Evolutionary conservation across 2,888 invertebrate genomes (phyloP).

Genomic region (Ptychoptera albimana): DNA sequence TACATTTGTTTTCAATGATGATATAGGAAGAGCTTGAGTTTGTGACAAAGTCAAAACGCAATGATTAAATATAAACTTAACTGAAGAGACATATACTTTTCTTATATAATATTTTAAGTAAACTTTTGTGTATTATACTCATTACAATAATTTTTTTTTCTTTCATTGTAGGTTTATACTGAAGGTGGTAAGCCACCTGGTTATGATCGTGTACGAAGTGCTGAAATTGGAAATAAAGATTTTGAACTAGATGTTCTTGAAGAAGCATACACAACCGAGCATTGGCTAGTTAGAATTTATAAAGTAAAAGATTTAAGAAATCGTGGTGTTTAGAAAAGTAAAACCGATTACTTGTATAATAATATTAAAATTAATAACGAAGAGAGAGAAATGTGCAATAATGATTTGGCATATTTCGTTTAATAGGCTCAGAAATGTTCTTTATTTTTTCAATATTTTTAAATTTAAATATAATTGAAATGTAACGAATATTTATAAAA

Average conservation of each 20-base stretch:
- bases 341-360: no score
- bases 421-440: no score
- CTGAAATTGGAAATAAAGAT: constrained; percentile 98
- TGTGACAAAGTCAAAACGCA: not conserved
- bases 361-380: no score
- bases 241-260: constrained; percentile 96
- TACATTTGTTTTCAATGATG: not conserved
- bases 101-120: no score
- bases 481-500: no score
- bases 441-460: no score
- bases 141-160: constrained; percentile 16
- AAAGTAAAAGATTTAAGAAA: constrained; percentile 92
- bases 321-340: constrained; percentile 48
- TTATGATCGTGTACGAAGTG: constrained; percentile 87
- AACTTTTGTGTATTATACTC: not conserved
- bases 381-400: no score
- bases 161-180: constrained; percentile 86
- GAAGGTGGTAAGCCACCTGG: constrained; percentile 92
- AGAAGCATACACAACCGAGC: constrained; percentile 97
- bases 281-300: constrained; percentile 97
- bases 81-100: no score
- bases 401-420: no score
- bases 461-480: no score
- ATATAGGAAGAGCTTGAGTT: no score
- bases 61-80: not conserved